A percentile compares a stretch with the other conserved stretches of the same genome.
These are phyloP conservation scores for Amniataba percoides DNA, from an alignment of 2,797 vertebrate genomes.

Conservation along the genomic window DNA sequence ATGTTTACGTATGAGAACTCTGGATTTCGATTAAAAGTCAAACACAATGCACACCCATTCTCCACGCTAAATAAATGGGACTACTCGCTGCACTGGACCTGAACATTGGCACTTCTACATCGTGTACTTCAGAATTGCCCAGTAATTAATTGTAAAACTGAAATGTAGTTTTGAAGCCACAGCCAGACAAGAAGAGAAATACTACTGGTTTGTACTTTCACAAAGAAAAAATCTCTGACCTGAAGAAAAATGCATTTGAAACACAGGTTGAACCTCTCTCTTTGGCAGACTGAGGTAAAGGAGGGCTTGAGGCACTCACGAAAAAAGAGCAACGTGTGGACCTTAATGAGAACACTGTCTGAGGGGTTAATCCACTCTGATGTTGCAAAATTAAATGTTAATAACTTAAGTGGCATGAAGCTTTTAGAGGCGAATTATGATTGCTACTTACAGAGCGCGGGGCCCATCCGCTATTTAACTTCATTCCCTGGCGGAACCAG, in stretches of 20 bases:
- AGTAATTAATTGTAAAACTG: background rate
- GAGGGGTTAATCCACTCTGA: slow-evolving; percentile 75
- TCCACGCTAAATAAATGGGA: background rate
- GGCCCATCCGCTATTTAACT: slow-evolving; percentile 59
- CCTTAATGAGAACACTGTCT: slow-evolving; percentile 69
- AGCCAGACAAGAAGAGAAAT: slow-evolving; percentile 13
- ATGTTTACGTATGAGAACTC: background rate
- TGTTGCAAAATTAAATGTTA: slow-evolving; percentile 81
- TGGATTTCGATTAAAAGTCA: background rate
- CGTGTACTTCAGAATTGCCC: background rate
- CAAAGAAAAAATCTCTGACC: slow-evolving; percentile 5
- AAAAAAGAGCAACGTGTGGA: slow-evolving; percentile 50
- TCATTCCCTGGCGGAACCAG: slow-evolving; percentile 53
- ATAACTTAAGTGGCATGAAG: slow-evolving; percentile 81
- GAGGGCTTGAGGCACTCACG: slow-evolving; percentile 6
- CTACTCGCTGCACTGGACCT: background rate
- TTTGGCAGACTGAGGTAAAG: slow-evolving; percentile 44
- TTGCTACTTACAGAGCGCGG: slow-evolving; percentile 59
- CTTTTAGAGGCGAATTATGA: slow-evolving; percentile 76
- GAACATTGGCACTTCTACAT: background rate
- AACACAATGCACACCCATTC: background rate
- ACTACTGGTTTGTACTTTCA: slow-evolving; percentile 6
- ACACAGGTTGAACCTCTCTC: slow-evolving; percentile 24
- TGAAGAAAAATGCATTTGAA: slow-evolving; percentile 1
- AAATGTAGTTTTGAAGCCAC: slow-evolving; percentile 1